These are phyloP conservation scores for Lophochroa leadbeateri DNA, from an alignment of 2,113 vertebrate genomes.

Conservation along the genomic window DNA sequence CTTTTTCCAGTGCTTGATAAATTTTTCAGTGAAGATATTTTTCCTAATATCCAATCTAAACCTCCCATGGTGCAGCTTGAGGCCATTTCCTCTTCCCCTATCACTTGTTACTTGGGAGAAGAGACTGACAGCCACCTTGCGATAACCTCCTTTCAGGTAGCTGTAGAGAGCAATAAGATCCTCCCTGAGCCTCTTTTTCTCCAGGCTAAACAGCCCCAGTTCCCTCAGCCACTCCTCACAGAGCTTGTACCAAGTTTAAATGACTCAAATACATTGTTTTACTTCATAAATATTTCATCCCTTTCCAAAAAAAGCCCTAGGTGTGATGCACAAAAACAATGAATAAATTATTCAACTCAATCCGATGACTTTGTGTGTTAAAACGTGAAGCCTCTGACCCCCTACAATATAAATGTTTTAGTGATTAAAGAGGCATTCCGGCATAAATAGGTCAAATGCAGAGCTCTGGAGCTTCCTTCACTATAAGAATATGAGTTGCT, in stretches of 20 bases:
- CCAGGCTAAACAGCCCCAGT: background rate
- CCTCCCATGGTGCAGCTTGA: background rate
- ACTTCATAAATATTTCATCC: background rate
- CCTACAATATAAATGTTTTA: constrained; percentile 27
- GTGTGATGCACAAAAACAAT: constrained; percentile 12
- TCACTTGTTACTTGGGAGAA: background rate
- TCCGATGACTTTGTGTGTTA: constrained; percentile 10
- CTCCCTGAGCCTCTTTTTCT: background rate
- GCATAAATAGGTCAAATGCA: constrained; percentile 55
- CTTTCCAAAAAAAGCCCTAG: background rate
- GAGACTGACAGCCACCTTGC: background rate
- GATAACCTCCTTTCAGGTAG: background rate
- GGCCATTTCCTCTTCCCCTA: background rate
- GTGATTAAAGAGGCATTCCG: constrained; percentile 35
- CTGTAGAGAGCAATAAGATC: accelerated
- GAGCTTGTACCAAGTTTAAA: background rate
- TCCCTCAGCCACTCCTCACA: background rate
- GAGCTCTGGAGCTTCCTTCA: constrained; percentile 17
- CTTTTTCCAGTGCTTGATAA: background rate
- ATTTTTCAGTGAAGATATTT: background rate
- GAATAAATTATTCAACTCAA: constrained; percentile 42
- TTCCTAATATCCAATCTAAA: background rate
- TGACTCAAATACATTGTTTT: background rate
- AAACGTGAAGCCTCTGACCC: constrained; percentile 29
- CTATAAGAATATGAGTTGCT: background rate